Evolutionary conservation across 2,113 vertebrate genomes (phyloP), one percentile per base, ranked within the genome.

Genomic region (Ictalurus furcatus): DNA sequence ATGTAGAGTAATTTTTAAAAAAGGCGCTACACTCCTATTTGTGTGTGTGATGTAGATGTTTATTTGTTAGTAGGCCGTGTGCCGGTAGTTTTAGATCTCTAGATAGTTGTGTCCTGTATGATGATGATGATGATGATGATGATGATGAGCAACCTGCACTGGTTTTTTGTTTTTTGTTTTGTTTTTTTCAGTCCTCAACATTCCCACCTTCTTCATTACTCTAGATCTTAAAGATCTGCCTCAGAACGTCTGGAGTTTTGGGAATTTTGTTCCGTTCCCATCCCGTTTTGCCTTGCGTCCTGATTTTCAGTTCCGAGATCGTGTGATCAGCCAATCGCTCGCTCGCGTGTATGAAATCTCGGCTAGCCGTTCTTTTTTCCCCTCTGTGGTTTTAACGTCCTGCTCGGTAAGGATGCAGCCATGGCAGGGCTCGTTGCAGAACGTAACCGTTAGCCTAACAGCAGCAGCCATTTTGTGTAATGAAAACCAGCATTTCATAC

Each of bases 21-120:
- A 87, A 90, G 86, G 56, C 92, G 92, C 93, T 94, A 92, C 80
- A 85, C 92, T 90, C 92, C 88, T 52, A 52, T 52, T 52, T 9
- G 91, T 94, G 92, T 91, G 91, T 91, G 84, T 94, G 92, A 92
- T 78, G 61, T 95, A 95, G 94, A 86, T 94, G 93, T 95, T 95
- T 89, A 83, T 96, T 95, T 94, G 91, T 94, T 94, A 94, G 93
- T 80, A 90, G 17, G 23, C 25, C 21, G 7, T 69, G 30, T 93
- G 93, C 90, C 92, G 90, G 94, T 90, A 93, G 95, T 96, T 95
- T 92, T 91, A 91, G 91, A 90, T 95, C 90, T 91, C 90, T 89
- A 71, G 34, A 91, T 94, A 95, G 92, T 94, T 95, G 91, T 91
- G 84, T 95, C 92, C 67, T 91, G 90, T 95, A 2, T 95, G 95